Base-by-base conservation (phyloP, 35 echinoderm and acorn worm species). In the Anneissia japonica region DNA sequence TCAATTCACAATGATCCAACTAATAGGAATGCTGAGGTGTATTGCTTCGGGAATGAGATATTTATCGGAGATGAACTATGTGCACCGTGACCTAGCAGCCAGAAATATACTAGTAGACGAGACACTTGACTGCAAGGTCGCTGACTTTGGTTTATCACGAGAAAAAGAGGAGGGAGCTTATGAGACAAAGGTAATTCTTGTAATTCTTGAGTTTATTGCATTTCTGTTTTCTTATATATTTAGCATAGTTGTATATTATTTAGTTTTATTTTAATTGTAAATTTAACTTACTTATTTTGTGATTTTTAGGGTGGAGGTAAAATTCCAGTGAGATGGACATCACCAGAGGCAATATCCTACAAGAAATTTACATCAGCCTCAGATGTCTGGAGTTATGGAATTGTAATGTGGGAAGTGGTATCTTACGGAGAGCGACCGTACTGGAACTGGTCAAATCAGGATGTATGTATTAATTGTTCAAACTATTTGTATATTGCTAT, bases 291-390 rank as follows among this genome's bases (percentile, higher is more conserved):
- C 40, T 7, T 45, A 45, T 45, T 45, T 45, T 45, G 40, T 45
- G 4, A 7, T 45, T 77, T 39, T 35, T 75, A 94, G 92, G 96
- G 96, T 16, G 51, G 51, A 28, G 96, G 96, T 36, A 99, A 99
- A 55, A 99, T 99, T 74, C 96, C 96, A 0, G 94, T 99, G 32
- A 77, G 96, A 78, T 99, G 96, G 96, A 99, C 96, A 72, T 92
- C 96, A 31, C 96, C 96, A 46, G 96, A 99, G 72, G 96, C 96
- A 45, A 99, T 99, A 36, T 86, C 89, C 12, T 99, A 91, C 84
- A 99, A 99, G 92, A 99, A 99, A 84, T 99, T 99, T 72, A 99
- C 96, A n/a, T 99, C 96, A 34, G 96, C 96, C 30, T 94, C 92
- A 82, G 96, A 94, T 77, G 96, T 99, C 23, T 99, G 96, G 96